These are phyloP conservation scores for Albula glossodonta DNA, from an alignment of 2,113 vertebrate species.

Conservation along the genomic window DNA sequence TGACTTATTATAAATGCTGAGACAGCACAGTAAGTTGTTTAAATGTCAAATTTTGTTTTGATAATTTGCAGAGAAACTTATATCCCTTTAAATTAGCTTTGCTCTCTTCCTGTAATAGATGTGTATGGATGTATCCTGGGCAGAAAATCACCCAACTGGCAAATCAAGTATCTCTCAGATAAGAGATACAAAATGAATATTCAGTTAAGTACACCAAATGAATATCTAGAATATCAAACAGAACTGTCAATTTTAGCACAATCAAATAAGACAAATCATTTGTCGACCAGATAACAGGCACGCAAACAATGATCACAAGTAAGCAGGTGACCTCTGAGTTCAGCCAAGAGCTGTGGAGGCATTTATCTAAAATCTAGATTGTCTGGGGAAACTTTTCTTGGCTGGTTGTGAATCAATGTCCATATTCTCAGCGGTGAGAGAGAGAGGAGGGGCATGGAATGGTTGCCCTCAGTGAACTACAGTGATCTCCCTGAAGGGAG, in stretches of 20 bases:
- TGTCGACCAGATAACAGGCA: slow-evolving; percentile 21
- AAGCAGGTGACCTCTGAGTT: slow-evolving; percentile 51
- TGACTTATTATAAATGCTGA: neutral
- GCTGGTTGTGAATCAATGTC: slow-evolving; percentile 52
- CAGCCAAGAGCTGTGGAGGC: slow-evolving; percentile 36
- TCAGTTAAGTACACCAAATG: neutral
- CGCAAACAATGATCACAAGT: slow-evolving; percentile 42
- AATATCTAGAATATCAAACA: neutral
- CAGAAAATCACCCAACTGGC: neutral
- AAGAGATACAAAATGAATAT: neutral
- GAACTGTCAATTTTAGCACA: neutral
- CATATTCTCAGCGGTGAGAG: slow-evolving; percentile 55
- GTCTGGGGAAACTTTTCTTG: slow-evolving; percentile 44
- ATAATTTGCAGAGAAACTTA: neutral
- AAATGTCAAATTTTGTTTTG: neutral
- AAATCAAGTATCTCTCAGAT: neutral
- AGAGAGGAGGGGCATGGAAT: neutral
- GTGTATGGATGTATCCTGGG: neutral
- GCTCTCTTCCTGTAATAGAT: neutral
- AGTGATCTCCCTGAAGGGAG: neutral
- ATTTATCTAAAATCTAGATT: slow-evolving; percentile 26
- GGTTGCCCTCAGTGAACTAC: neutral
- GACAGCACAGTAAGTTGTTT: neutral
- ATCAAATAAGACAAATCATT: neutral
- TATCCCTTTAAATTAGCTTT: neutral